These are phyloP conservation scores for Telmatherina bonti DNA, from an alignment of 2,797 vertebrate genomes.

Conservation along the genomic window DNA sequence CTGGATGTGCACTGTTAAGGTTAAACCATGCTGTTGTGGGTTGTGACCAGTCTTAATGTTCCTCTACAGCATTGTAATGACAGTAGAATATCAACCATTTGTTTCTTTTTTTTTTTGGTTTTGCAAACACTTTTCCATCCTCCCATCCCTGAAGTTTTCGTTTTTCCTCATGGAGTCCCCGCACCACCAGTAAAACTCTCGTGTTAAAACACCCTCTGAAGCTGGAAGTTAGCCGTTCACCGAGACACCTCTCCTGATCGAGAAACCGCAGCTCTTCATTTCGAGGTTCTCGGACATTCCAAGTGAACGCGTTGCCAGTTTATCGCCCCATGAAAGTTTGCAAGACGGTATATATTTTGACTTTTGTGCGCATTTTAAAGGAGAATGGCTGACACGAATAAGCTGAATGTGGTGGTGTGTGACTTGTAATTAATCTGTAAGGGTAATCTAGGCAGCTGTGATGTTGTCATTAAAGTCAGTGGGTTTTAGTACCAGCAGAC, in stretches of 20 bases:
- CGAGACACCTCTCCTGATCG: constrained; percentile 16
- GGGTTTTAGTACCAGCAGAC: constrained; percentile 81
- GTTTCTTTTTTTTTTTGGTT: constrained; percentile 20
- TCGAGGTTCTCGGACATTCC: constrained; percentile 69
- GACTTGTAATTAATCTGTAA: constrained; percentile 78
- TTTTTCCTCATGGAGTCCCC: constrained; percentile 23
- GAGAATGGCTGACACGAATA: constrained; percentile 73
- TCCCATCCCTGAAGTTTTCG: constrained; percentile 40
- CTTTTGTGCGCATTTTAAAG: constrained; percentile 64
- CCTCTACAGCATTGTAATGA: constrained; percentile 29
- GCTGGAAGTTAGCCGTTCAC: constrained; percentile 22
- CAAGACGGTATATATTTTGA: constrained; percentile 55
- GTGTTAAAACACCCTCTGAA: constrained; percentile 29
- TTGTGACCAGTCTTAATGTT: constrained; percentile 37
- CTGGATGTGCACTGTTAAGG: constrained; percentile 32
- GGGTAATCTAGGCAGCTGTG: constrained; percentile 82
- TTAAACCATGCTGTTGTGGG: constrained; percentile 12
- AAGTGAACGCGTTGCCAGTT: constrained; percentile 55
- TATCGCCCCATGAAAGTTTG: constrained; percentile 43
- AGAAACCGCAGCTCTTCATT: constrained; percentile 51
- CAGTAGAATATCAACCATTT: constrained; percentile 36
- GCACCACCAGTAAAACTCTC: constrained; percentile 28
- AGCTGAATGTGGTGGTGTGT: constrained; percentile 81
- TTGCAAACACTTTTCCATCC: constrained; percentile 27
- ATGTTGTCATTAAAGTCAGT: constrained; percentile 79